phyloP scores from a whole-genome alignment of 1,140 invertebrate genomes.

The Eufriesea mexicana region DNA sequence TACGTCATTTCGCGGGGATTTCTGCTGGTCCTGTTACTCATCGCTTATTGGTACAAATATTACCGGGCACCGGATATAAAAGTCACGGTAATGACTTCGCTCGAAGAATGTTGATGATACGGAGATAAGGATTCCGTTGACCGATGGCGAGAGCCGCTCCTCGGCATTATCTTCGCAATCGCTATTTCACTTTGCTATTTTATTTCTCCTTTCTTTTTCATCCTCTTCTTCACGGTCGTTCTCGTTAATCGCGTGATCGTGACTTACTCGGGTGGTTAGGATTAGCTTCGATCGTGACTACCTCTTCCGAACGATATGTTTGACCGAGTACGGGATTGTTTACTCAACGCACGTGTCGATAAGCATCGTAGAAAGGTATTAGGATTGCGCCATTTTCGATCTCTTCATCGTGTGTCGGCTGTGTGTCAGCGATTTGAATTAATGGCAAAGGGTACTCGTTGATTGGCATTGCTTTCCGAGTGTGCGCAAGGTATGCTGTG shows the following conservation, averaged over 20 bases:
- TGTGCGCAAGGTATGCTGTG: no score
- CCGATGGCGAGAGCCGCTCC: conserved; percentile 1
- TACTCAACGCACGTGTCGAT: not conserved
- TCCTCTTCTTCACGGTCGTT: no score
- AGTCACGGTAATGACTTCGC: conserved; percentile 58
- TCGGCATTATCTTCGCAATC: conserved; percentile 47
- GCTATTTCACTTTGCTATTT: not conserved
- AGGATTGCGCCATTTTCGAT: not conserved
- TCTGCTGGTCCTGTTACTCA: conserved; percentile 63
- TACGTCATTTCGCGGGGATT: conserved; percentile 68
- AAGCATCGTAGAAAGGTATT: not conserved
- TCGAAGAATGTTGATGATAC: conserved; percentile 58
- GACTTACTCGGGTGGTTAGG: not conserved
- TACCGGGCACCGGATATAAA: conserved; percentile 58
- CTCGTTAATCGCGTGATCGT: conserved; percentile 41
- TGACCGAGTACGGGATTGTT: not conserved
- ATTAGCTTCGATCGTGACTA: not conserved
- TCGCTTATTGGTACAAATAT: conserved; percentile 67
- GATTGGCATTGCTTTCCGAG: not conserved
- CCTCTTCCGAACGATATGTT: not conserved
- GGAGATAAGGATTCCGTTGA: conserved; percentile 54
- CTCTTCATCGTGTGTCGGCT: not conserved
- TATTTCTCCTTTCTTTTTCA: no score
- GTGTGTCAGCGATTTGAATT: not conserved
- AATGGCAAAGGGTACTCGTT: not conserved